Evolutionary conservation across 2,797 vertebrate species (phyloP).

Genomic region (Chaetophractus vellerosus): DNA sequence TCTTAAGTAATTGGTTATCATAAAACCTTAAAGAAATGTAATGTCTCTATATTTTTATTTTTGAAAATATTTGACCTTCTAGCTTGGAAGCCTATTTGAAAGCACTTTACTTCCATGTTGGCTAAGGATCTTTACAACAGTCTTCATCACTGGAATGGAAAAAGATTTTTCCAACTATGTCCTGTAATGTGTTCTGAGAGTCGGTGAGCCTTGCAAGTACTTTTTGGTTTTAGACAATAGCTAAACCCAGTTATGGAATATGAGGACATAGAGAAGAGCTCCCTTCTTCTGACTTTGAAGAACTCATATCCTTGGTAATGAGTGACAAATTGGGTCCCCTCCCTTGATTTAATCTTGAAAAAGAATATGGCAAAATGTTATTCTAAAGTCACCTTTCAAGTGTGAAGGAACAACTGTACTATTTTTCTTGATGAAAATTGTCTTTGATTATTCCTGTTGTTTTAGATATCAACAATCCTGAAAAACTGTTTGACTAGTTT

Average conservation of each 20-base stretch:
- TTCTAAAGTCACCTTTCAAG: background rate
- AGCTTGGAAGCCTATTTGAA: background rate
- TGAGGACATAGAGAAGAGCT: background rate
- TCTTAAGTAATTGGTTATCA: background rate
- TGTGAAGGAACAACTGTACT: background rate
- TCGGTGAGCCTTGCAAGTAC: background rate
- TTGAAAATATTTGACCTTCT: slow-evolving; percentile 21
- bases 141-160: background rate
- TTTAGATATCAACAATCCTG: background rate
- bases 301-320: background rate
- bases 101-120: background rate
- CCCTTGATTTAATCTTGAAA: background rate
- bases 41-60: background rate
- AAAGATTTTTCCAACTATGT: background rate
- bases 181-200: background rate
- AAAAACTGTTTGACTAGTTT: background rate
- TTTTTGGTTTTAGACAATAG: slow-evolving; percentile 10
- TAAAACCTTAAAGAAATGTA: background rate
- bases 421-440: slow-evolving; percentile 42
- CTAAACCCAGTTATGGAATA: background rate
- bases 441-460: background rate
- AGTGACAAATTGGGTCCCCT: background rate
- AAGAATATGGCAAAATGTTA: background rate
- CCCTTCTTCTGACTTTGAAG: background rate
- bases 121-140: background rate